phyloP scores from a whole-genome alignment of 1,140 invertebrate species.

The Phocides pigmalion region DNA sequence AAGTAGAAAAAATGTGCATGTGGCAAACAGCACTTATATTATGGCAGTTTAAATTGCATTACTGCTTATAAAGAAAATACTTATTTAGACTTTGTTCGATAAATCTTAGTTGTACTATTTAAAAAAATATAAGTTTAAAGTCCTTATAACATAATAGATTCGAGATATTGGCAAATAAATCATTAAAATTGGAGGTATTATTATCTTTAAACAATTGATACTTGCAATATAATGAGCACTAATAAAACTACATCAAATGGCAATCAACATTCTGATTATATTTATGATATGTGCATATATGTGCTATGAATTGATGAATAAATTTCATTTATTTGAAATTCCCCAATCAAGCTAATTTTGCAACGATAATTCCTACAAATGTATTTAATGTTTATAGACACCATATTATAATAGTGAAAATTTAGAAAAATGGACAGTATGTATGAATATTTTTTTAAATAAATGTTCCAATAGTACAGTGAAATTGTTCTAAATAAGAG shows the following conservation, averaged over 20 bases:
- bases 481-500: neutral
- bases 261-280: slow-evolving; percentile 15
- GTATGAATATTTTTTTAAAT: neutral
- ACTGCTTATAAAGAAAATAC: slow-evolving; percentile 24
- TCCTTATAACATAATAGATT: slow-evolving; percentile 6
- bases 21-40: slow-evolving; percentile 31
- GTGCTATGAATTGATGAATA: slow-evolving; percentile 8
- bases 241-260: slow-evolving; percentile 5
- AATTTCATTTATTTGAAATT: neutral
- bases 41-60: slow-evolving; percentile 29
- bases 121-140: neutral
- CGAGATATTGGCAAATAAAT: slow-evolving; percentile 14
- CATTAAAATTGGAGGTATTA: neutral
- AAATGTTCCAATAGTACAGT: neutral
- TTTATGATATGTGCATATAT: slow-evolving; percentile 30
- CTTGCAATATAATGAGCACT: slow-evolving; percentile 8
- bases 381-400: neutral
- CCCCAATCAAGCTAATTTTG: neutral
- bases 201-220: slow-evolving; percentile 1
- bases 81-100: slow-evolving; percentile 25
- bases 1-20: slow-evolving; percentile 25
- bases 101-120: slow-evolving; percentile 29
- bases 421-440: too few species aligned
- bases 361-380: too few species aligned
- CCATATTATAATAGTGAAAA: too few species aligned